Evolutionary conservation across 2,888 invertebrate species (phyloP), one percentile per base, ranked within the genome.

Genomic region (Nebria brevicollis): DNA sequence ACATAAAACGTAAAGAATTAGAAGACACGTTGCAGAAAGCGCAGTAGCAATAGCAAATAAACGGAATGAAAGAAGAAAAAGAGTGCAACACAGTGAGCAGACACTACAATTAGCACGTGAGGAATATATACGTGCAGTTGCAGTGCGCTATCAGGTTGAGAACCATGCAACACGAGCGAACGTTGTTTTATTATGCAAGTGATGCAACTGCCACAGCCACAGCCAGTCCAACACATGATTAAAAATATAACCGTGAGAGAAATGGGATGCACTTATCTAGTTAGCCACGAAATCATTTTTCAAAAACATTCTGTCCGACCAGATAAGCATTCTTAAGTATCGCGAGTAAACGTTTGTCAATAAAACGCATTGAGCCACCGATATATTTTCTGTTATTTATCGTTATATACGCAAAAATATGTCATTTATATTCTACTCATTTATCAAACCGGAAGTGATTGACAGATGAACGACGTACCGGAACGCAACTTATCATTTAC

Each of bases 101-200:
- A 70, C 70, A 70, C 70, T 70, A 34, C 25, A 70, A 70, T 70
- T 70, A 70, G 70, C 70, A 70, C 70, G 70, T 70, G 70, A 70
- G 70, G 54, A 54, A 54, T 54, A 34, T 34, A 34, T 34, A 54
- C 54, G 54, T 54, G 54, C 54, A 54, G 54, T 54, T 54, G 54
- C 54, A 54, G 54, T 54, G 54, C 13, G 54, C 54, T 54, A 54
- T 54, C 54, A 54, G 54, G 54, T 54, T 54, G 54, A 13, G 25
- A 26, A 54, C 54, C 54, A 54, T 54, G 54, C 54, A 54, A 54
- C 54, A 54, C 54, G 54, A 54, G 11, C 54, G 54, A 54, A 54
- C 54, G 54, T 54, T 54, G 54, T 54, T 54, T 11, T 54, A 54
- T 54, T 54, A 54, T 54, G 5, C 34, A 34, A 20, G 20, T 20